Evolutionary conservation across 2,797 vertebrate species (phyloP).

Genomic region (Pseudomugil tenellus): DNA sequence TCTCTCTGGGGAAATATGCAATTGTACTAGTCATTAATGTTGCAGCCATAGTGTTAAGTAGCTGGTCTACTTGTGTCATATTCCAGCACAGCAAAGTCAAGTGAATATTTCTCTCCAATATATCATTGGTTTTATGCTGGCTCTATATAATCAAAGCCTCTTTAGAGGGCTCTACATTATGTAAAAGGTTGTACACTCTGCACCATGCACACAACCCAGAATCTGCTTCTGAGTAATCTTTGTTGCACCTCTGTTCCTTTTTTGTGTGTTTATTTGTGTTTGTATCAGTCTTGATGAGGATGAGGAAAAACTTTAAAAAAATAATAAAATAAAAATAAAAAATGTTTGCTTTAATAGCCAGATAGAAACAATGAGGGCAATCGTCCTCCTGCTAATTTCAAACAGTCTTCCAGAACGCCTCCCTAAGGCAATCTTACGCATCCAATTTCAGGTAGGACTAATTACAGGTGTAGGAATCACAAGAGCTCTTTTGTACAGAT

Average conservation of each 20-base stretch:
- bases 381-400: constrained; percentile 78
- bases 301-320: constrained; percentile 6
- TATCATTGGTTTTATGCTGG: constrained; percentile 57
- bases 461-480: constrained; percentile 80
- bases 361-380: constrained; percentile 83
- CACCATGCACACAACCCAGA: constrained; percentile 20
- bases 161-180: constrained; percentile 57
- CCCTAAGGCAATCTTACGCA: constrained; percentile 76
- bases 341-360: constrained; percentile 76
- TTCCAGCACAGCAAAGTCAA: constrained; percentile 78
- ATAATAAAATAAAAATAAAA: no score
- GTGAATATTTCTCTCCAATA: constrained; percentile 72
- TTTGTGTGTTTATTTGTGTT: constrained; percentile 42
- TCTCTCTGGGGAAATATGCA: constrained; percentile 75
- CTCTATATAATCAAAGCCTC: constrained; percentile 43
- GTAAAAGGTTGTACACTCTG: constrained; percentile 37
- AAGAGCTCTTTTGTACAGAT: constrained; percentile 48
- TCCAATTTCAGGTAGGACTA: constrained; percentile 79
- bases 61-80: constrained; percentile 82
- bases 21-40: constrained; percentile 78
- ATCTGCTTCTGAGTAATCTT: constrained; percentile 21
- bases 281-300: constrained; percentile 30
- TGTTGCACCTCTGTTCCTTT: constrained; percentile 21
- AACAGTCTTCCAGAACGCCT: constrained; percentile 77
- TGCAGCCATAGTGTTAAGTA: constrained; percentile 80